Evolutionary conservation across 2,113 vertebrate species (phyloP).

Genomic region (Pristiophorus japonicus): DNA sequence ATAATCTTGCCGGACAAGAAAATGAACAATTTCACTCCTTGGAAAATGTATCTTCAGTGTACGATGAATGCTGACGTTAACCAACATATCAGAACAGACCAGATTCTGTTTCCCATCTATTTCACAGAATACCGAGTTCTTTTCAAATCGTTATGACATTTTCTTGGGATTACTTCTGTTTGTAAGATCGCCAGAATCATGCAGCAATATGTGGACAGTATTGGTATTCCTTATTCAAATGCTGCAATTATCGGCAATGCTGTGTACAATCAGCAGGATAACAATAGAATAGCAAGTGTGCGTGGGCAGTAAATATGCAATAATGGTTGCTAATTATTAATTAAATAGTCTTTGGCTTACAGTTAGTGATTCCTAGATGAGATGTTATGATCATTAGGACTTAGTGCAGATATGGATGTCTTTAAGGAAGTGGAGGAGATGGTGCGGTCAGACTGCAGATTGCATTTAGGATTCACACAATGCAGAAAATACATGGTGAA

Average conservation of each 20-base stretch:
- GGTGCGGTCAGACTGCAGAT: neutral
- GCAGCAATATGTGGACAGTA: neutral
- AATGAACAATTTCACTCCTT: neutral
- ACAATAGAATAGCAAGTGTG: neutral
- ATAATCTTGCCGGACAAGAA: neutral
- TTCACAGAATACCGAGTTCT: neutral
- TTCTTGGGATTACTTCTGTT: neutral
- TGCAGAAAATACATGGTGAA: neutral
- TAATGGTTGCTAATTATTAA: neutral
- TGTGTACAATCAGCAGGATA: neutral
- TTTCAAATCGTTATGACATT: neutral
- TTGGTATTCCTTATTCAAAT: neutral
- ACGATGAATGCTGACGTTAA: neutral
- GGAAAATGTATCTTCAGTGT: neutral
- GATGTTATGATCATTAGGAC: neutral
- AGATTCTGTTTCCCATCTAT: neutral
- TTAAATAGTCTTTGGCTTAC: neutral
- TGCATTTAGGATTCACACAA: neutral
- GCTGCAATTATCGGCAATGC: neutral
- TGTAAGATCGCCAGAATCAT: neutral
- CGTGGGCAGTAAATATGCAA: neutral
- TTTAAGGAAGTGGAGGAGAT: neutral
- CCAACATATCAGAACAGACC: neutral
- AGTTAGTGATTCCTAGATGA: neutral
- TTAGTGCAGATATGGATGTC: neutral